Evolutionary conservation across 2,888 invertebrate species (phyloP), one percentile per base, ranked within the genome.

Genomic region (Phania funesta): DNA sequence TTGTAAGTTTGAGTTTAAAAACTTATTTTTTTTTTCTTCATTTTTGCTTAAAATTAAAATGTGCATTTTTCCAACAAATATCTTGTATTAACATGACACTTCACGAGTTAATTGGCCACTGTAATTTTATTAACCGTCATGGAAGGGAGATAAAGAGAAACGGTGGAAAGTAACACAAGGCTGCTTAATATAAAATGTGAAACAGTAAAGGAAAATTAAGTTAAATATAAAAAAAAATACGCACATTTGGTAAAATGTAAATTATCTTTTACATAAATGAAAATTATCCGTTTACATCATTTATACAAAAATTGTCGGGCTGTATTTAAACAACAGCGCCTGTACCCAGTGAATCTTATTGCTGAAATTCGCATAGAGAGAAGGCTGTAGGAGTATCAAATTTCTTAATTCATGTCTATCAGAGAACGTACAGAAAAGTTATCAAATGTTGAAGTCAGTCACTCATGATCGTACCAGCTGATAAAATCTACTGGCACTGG

Each of bases 41-140:
- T 44, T 73, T 7, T 18, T 29, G 22, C 18, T 62, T 20, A 13
- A 52, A 26, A 76, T 44, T 68, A 44, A 41, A 68, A 41, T 52
- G 20, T 65, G 48, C 41, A 64, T 48, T 41, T 62, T 64, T 35
- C 16, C 56, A 41, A 56, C 46, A 64, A 68, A 80, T 62, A 68
- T 46, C 54, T 75, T 80, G 68, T 74, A 62, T 68, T 54, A 80
- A 80, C 80, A 75, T 80, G 74, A 64, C 80, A 80, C 75, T 68
- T 80, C 65, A 74, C 29, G 74, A 75, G 62, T 80, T 80, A 80
- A 80, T 80, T 80, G 74, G 74, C 80, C 80, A 68, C 67, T 54
- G 68, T 80, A 75, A 80, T 75, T 75, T 62, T 75, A 80, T 74
- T 80, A 74, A 74, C 48, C 54, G 62, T 46, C 67, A 38, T n/a